phyloP scores from a whole-genome alignment of 2,888 invertebrate species.

The Melinaea menophilus region DNA sequence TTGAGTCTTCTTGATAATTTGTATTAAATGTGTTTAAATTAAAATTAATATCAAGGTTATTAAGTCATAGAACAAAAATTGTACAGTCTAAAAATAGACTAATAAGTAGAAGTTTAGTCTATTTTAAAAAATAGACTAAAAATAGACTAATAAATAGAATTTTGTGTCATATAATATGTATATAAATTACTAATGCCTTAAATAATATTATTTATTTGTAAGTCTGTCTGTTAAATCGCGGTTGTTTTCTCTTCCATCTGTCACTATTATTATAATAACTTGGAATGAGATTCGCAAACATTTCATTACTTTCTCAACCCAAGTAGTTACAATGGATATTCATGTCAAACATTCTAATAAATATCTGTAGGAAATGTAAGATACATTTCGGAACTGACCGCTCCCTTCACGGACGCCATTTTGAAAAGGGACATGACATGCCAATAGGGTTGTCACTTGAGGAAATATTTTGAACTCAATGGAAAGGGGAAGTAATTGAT shows the following conservation, averaged over 20 bases:
- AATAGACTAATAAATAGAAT: no score
- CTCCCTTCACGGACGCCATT: conserved; percentile 60
- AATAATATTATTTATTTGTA: no score
- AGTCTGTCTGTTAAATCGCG: no score
- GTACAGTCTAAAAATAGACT: no score
- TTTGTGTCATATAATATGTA: no score
- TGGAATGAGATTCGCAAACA: conserved; percentile 7
- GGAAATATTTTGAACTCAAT: conserved; percentile 50
- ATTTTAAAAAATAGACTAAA: no score
- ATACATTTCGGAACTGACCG: conserved; percentile 58
- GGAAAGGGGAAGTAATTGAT: conserved; percentile 44
- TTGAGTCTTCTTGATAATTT: no score
- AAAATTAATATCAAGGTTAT: no score
- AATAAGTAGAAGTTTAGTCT: no score
- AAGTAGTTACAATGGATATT: conserved; percentile 34
- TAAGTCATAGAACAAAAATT: no score
- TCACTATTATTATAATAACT: background rate
- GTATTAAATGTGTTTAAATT: no score
- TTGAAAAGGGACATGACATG: conserved; percentile 73
- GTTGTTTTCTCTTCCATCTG: background rate
- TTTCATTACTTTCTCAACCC: conserved; percentile 16
- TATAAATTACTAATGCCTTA: no score
- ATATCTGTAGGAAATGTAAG: conserved; percentile 53
- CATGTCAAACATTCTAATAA: conserved; percentile 58
- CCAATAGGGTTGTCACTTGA: conserved; percentile 60